Percentiles rank a stretch among this genome's conserved stretches.
These are phyloP conservation scores for Intellagama lesueurii DNA, from an alignment of 2,797 vertebrate species.

Conservation along the genomic window DNA sequence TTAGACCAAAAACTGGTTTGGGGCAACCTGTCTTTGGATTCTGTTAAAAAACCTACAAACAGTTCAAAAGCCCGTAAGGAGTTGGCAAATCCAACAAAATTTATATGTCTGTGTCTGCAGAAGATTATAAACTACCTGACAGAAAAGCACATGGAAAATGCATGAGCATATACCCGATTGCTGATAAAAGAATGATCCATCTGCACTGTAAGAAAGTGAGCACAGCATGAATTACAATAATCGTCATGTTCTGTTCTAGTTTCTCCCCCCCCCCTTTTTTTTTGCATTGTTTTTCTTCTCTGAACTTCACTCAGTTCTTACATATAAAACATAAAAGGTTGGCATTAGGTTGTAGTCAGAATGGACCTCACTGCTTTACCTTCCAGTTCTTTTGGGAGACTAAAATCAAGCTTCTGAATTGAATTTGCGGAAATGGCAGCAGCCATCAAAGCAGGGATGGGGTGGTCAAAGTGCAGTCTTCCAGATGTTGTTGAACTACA, in stretches of 20 bases:
- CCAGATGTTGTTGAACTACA: no score
- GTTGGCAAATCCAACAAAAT: slow-evolving; percentile 31
- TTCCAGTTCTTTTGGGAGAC: no score
- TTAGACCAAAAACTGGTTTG: not conserved
- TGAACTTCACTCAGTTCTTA: not conserved
- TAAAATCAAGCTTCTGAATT: not conserved
- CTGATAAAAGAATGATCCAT: not conserved
- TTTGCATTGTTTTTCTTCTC: not conserved
- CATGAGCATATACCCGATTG: not conserved
- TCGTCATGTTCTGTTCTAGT: not conserved
- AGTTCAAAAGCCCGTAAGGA: not conserved
- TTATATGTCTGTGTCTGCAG: not conserved
- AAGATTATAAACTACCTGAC: slow-evolving; percentile 19
- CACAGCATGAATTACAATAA: not conserved
- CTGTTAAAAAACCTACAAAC: not conserved
- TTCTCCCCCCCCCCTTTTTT: not conserved
- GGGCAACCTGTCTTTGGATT: no score
- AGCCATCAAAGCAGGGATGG: not conserved
- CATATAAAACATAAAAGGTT: not conserved
- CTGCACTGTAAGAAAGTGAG: not conserved
- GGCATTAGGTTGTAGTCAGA: not conserved
- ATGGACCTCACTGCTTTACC: not conserved
- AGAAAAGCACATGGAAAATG: not conserved
- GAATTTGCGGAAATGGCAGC: no score
- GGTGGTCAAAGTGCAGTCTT: no score